Conservation (phyloP, 2,113 vertebrate species). For the Chelonoidis abingdonii region DNA sequence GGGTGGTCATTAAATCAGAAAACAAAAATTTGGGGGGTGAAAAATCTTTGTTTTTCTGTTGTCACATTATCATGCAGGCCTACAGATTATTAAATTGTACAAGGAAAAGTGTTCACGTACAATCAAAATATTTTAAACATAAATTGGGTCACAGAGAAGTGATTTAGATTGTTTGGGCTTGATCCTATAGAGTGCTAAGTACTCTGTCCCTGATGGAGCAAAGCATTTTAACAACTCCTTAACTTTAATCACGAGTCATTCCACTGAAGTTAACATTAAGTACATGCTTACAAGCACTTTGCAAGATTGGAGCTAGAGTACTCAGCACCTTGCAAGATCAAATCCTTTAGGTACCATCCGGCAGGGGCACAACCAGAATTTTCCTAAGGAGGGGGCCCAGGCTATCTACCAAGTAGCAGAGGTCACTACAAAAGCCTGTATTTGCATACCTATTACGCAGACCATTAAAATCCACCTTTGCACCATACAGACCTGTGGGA, state of each 20-base stretch:
- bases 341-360: no score
- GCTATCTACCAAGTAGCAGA: no score
- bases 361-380: no score
- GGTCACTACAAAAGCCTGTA: no score
- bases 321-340: neutral
- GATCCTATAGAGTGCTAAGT: conserved; percentile 26
- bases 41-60: neutral
- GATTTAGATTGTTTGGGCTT: neutral
- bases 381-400: no score
- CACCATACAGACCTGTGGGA: no score
- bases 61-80: neutral
- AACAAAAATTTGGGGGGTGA: neutral
- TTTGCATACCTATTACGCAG: no score
- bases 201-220: conserved; percentile 8
- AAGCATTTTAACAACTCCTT: neutral
- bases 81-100: neutral
- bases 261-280: conserved; percentile 38
- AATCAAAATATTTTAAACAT: conserved; percentile 4
- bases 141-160: neutral
- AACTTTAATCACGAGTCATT: conserved; percentile 34
- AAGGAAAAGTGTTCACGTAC: neutral
- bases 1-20: neutral
- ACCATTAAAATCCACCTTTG: no score
- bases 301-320: conserved; percentile 48
- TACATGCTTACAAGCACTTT: conserved; percentile 56